phyloP scores from a whole-genome alignment of 2,888 invertebrate species.

The Leistus spinibarbis region DNA sequence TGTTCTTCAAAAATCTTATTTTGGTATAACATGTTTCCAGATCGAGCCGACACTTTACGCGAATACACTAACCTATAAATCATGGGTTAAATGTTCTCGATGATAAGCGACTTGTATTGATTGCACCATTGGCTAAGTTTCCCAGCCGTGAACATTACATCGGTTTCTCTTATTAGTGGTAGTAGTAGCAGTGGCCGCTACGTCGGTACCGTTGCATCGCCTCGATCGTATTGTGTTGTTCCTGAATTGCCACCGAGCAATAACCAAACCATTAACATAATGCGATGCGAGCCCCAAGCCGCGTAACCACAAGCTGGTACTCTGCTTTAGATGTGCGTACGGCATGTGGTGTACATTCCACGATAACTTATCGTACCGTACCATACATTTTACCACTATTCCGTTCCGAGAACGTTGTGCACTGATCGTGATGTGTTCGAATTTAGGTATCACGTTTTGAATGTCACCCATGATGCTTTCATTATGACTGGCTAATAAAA shows the following conservation, averaged over 20 bases:
- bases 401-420: too few relatives aligned
- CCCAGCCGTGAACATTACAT: neutral
- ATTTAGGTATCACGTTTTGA: too few relatives aligned
- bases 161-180: too few relatives aligned
- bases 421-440: too few relatives aligned
- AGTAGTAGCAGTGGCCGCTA: neutral
- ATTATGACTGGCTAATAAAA: too few relatives aligned
- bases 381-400: too few relatives aligned
- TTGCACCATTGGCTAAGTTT: neutral
- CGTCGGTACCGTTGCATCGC: neutral
- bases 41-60: neutral
- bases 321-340: neutral
- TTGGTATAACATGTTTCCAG: neutral
- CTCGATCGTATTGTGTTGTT: neutral
- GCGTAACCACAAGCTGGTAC: neutral
- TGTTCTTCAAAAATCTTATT: too few relatives aligned
- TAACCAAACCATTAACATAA: neutral
- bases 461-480: too few relatives aligned
- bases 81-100: neutral
- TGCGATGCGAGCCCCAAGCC: neutral
- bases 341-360: neutral
- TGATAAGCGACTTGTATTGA: neutral
- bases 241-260: neutral
- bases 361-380: too few relatives aligned
- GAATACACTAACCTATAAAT: neutral